Conservation (phyloP, 2,113 vertebrate species). For the Microcebus ravelobensis region DNA sequence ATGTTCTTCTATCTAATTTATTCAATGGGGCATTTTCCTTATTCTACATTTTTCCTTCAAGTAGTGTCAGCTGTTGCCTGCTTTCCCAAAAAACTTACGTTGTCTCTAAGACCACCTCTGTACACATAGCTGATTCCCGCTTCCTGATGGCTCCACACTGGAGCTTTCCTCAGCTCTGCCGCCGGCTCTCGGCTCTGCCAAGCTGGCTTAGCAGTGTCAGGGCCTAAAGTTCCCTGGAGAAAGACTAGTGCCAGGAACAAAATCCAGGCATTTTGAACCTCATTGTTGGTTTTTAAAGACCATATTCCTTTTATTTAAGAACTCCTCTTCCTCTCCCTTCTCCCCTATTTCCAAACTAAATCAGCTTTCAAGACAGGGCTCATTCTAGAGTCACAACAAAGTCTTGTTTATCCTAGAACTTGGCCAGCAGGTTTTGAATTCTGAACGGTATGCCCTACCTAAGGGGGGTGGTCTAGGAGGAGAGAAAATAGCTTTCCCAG, state of each 20-base stretch:
- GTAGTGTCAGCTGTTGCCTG: neutral
- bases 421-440: slow-evolving; percentile 17
- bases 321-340: neutral
- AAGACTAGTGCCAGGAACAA: neutral
- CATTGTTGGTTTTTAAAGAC: neutral
- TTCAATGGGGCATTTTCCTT: neutral
- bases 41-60: neutral
- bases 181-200: neutral
- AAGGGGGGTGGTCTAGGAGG: neutral
- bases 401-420: slow-evolving; percentile 46
- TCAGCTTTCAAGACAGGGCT: neutral
- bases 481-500: slow-evolving; percentile 64
- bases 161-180: neutral
- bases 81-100: neutral
- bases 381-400: neutral
- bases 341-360: slow-evolving; percentile 25
- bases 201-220: neutral
- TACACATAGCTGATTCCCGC: neutral
- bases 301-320: neutral
- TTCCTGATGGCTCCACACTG: neutral
- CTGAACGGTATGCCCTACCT: slow-evolving; percentile 37
- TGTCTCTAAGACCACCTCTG: neutral
- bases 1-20: neutral
- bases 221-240: neutral
- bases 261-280: neutral